Conservation (phyloP, 2,113 vertebrate genomes). For the Oxyura jamaicensis region DNA sequence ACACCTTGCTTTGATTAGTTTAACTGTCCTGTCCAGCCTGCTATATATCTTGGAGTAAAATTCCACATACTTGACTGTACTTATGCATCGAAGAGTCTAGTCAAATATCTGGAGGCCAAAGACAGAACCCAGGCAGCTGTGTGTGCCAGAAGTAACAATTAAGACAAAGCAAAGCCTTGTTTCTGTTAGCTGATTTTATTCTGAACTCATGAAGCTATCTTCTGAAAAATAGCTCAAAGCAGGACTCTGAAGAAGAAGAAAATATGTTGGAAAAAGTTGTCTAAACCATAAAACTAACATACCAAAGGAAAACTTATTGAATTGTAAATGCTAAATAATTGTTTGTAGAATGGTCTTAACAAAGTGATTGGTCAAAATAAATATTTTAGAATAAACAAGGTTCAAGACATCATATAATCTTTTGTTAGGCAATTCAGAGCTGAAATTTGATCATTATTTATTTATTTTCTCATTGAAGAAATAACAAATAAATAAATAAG, state of each 20-base stretch:
- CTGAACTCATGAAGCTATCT: neutral
- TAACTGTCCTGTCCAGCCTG: neutral
- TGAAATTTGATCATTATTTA: neutral
- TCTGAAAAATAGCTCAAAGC: neutral
- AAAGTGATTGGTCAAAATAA: neutral
- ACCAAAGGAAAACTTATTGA: neutral
- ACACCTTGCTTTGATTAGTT: neutral
- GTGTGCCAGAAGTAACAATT: neutral
- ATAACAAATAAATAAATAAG: no score
- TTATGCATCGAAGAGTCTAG: neutral
- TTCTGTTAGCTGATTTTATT: neutral
- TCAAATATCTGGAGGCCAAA: neutral
- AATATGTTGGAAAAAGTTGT: neutral
- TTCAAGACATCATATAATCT: neutral
- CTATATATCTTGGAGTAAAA: neutral
- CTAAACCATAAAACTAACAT: neutral
- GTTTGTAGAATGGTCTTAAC: neutral
- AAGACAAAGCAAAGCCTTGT: neutral
- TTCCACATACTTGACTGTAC: neutral
- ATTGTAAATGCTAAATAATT: neutral
- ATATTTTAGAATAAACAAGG: neutral
- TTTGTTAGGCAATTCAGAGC: neutral
- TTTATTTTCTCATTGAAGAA: neutral
- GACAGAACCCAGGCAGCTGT: rapidly evolving
- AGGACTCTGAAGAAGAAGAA: neutral